A percentile compares a stretch with the other conserved stretches of the same genome.
These are phyloP conservation scores for Clarias platycephalus DNA, from an alignment of 2,797 vertebrate genomes.

Conservation along the genomic window DNA sequence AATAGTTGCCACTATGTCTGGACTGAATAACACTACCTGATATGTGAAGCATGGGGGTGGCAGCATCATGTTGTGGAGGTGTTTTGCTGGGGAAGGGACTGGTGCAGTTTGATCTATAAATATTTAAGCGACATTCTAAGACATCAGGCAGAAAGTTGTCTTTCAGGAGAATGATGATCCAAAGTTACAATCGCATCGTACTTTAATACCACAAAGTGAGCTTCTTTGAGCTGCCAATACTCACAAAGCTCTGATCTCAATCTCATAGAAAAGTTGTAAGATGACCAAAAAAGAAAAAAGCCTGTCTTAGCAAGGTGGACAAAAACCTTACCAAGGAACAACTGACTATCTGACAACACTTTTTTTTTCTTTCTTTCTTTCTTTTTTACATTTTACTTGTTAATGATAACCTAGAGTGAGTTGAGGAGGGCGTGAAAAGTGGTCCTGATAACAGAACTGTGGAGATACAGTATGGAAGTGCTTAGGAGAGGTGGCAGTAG, in stretches of 20 bases:
- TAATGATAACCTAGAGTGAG: not conserved
- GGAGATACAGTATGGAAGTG: too few relatives aligned
- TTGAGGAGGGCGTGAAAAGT: too few relatives aligned
- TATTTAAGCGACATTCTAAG: not conserved
- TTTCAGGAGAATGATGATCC: not conserved
- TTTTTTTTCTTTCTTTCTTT: not conserved
- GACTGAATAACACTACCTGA: not conserved
- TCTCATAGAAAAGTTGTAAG: not conserved
- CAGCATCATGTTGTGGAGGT: not conserved
- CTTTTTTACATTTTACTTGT: not conserved
- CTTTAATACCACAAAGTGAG: not conserved
- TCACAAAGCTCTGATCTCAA: not conserved
- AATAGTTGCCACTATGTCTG: not conserved
- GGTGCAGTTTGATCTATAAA: not conserved
- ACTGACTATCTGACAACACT: not conserved
- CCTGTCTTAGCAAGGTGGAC: not conserved
- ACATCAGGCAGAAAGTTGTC: not conserved
- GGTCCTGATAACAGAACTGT: too few relatives aligned
- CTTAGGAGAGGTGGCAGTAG: too few relatives aligned
- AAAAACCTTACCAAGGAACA: not conserved
- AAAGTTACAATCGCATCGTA: not conserved
- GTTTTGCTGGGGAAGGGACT: not conserved
- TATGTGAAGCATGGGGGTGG: not conserved
- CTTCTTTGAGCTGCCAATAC: not conserved
- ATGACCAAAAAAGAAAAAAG: not conserved